Conservation (phyloP, 2,888 invertebrate species). For the Caenorhabditis sp. region DNA sequence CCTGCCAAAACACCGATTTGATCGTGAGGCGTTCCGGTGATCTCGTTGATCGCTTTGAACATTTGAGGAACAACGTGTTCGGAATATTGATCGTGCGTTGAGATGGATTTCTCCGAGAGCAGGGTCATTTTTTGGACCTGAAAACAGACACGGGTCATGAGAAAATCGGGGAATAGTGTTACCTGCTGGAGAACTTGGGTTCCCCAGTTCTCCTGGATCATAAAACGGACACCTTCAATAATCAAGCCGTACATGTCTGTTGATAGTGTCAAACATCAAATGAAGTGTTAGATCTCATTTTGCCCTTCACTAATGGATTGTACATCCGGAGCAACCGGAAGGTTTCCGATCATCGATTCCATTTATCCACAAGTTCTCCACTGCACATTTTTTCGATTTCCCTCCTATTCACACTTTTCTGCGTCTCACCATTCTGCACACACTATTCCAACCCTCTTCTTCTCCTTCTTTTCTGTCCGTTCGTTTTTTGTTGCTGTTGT, state of each 20-base stretch:
- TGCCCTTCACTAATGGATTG: conserved; percentile 2
- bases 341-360: too few relatives aligned
- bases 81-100: conserved; percentile 60
- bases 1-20: conserved; percentile 58
- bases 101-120: conserved; percentile 50
- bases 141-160: neutral
- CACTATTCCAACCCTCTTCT: conserved; percentile 10
- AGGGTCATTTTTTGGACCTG: conserved; percentile 48
- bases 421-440: conserved; percentile 16
- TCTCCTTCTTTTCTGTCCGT: conserved; percentile 5
- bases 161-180: neutral
- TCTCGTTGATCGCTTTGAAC: conserved; percentile 49
- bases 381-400: neutral
- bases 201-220: conserved; percentile 57
- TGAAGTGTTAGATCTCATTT: neutral
- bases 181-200: conserved; percentile 47
- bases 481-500: neutral
- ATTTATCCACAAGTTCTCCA: too few relatives aligned
- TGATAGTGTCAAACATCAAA: neutral
- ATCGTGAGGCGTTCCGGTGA: conserved; percentile 49
- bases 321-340: neutral
- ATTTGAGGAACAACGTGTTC: conserved; percentile 59
- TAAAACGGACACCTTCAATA: conserved; percentile 59
- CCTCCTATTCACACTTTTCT: conserved; percentile 3
- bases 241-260: conserved; percentile 60